Percentiles rank a stretch among this genome's conserved stretches.
phyloP scores from a whole-genome alignment of 2,888 invertebrate genomes.

The Synergus itoensis region DNA sequence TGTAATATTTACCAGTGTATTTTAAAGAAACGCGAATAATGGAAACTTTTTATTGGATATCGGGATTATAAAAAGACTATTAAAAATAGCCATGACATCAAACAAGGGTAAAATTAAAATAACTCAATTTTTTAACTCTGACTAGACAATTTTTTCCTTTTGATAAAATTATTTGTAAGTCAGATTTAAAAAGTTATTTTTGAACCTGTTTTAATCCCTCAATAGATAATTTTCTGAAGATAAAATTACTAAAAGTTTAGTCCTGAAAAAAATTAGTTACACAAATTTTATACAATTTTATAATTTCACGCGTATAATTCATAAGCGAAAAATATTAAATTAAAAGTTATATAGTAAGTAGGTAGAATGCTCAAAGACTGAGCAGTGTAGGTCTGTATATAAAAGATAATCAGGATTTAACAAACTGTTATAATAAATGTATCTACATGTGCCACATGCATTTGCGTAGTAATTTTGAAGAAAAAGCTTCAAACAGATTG shows the following conservation, averaged over 20 bases:
- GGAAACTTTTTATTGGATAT: constrained; percentile 7
- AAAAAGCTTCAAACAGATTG: background rate
- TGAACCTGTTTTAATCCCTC: background rate
- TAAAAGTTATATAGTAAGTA: background rate
- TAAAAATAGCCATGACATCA: constrained; percentile 31
- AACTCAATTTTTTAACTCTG: background rate
- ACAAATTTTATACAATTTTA: background rate
- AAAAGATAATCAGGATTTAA: background rate
- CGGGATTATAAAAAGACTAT: background rate
- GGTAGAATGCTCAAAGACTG: background rate
- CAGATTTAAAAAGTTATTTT: background rate
- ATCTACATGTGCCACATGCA: background rate
- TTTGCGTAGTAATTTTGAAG: background rate
- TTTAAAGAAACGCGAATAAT: background rate
- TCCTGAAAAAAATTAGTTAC: background rate
- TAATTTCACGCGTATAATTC: background rate
- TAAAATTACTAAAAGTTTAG: background rate
- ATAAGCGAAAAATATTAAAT: background rate
- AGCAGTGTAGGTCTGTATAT: background rate
- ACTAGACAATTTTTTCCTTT: background rate
- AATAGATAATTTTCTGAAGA: background rate
- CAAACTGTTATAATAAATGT: background rate
- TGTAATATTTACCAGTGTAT: background rate
- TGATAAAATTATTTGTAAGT: background rate
- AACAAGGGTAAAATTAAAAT: constrained; percentile 16